A percentile compares a stretch with the other conserved stretches of the same genome.
Conservation (phyloP, 1,140 invertebrate genomes). For the Eumeta japonica region DNA sequence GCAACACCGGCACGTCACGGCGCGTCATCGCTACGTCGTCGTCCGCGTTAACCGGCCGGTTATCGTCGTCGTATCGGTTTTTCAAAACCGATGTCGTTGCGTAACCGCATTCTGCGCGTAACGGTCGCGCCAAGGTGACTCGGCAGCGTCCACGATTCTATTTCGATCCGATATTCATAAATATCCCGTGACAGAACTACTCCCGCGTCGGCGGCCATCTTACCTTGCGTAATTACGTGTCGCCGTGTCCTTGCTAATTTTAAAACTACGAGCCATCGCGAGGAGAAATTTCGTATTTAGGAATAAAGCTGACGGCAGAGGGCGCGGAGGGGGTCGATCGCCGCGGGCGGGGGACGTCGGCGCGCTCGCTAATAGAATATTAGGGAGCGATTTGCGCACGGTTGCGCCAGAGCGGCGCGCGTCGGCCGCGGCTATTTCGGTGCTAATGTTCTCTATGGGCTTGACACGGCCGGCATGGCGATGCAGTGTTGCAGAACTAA, state of each 20-base stretch:
- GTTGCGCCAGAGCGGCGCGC: conserved; percentile 11
- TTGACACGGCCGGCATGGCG: conserved; percentile 26
- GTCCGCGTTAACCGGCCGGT: conserved; percentile 40
- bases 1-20: conserved; percentile 41
- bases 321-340: too few relatives aligned
- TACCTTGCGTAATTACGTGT: conserved; percentile 41
- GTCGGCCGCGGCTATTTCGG: conserved; percentile 26
- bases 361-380: conserved; percentile 58
- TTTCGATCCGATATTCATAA: conserved; percentile 54
- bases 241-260: conserved; percentile 53
- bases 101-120: conserved; percentile 25
- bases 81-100: conserved; percentile 11
- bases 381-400: conserved; percentile 47
- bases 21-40: conserved; percentile 34
- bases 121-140: conserved; percentile 48
- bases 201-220: conserved; percentile 24
- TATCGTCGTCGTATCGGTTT: too few relatives aligned
- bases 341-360: too few relatives aligned
- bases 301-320: too few relatives aligned
- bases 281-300: not conserved
- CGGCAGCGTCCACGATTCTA: conserved; percentile 46
- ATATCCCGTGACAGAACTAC: not conserved
- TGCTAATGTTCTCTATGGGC: conserved; percentile 50
- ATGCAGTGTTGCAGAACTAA: conserved; percentile 53
- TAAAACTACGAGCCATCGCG: conserved; percentile 45